Conservation (phyloP, 2,888 invertebrate genomes). For the Harmothoe impar region DNA sequence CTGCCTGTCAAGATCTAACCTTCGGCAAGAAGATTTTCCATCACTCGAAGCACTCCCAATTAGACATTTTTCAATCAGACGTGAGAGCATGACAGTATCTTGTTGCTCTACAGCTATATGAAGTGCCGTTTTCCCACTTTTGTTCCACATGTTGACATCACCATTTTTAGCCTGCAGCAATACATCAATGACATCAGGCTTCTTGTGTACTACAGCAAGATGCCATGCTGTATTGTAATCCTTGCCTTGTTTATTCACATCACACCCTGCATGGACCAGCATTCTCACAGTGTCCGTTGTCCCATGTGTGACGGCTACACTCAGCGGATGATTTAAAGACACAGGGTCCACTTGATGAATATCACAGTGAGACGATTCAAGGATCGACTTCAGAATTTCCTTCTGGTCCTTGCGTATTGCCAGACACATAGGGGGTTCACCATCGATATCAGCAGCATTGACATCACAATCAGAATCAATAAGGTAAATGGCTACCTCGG, state of each 20-base stretch:
- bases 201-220: conserved; percentile 68
- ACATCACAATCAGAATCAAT: conserved; percentile 74
- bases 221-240: conserved; percentile 72
- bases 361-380: neutral
- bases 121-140: conserved; percentile 33
- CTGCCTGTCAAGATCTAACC: conserved; percentile 2
- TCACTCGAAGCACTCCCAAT: neutral
- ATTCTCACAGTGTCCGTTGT: conserved; percentile 69
- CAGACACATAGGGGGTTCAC: conserved; percentile 74
- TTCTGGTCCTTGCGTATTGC: conserved; percentile 72
- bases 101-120: conserved; percentile 32
- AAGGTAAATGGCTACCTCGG: conserved; percentile 71
- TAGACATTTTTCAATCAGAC: neutral
- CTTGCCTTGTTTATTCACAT: conserved; percentile 69
- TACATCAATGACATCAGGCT: neutral
- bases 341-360: conserved; percentile 70
- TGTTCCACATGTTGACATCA: conserved; percentile 49
- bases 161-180: neutral
- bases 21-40: neutral
- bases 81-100: neutral
- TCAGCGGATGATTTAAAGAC: conserved; percentile 73
- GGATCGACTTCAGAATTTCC: neutral
- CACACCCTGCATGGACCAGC: conserved; percentile 71
- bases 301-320: conserved; percentile 72
- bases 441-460: conserved; percentile 73